These are phyloP conservation scores for Chaetophractus vellerosus DNA, from an alignment of 2,797 vertebrate genomes.

Conservation along the genomic window DNA sequence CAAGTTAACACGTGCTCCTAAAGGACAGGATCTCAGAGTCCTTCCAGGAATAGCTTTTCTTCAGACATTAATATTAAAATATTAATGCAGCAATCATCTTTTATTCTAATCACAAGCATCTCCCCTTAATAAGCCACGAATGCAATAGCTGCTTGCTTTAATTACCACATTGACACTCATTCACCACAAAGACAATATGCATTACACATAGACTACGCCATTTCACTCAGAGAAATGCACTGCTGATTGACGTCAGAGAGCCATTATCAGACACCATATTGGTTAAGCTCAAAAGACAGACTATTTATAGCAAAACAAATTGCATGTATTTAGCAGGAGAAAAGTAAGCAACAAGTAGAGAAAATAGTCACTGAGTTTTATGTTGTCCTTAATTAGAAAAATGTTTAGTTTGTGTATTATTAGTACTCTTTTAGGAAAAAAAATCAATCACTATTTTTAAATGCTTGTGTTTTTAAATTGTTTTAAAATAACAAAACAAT, in stretches of 20 bases:
- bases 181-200: not conserved
- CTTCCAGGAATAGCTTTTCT: constrained; percentile 51
- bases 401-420: not conserved
- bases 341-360: not conserved
- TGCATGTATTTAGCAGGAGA: constrained; percentile 38
- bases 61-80: constrained; percentile 61
- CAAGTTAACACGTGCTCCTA: not conserved
- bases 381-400: not conserved
- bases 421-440: constrained; percentile 21
- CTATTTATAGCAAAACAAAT: constrained; percentile 62
- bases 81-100: constrained; percentile 52
- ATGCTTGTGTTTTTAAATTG: not conserved
- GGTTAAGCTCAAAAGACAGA: not conserved
- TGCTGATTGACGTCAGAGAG: constrained; percentile 25
- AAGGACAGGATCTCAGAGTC: not conserved
- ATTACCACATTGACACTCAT: not conserved
- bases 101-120: constrained; percentile 56
- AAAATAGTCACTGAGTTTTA: constrained; percentile 33
- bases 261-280: not conserved
- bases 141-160: constrained; percentile 23
- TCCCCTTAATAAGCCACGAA: constrained; percentile 31
- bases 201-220: not conserved
- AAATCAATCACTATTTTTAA: not conserved
- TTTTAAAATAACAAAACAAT: not conserved
- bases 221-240: constrained; percentile 1